Evolutionary conservation across 2,888 invertebrate species (phyloP), one percentile per base, ranked within the genome.

Genomic region (Dione juno): DNA sequence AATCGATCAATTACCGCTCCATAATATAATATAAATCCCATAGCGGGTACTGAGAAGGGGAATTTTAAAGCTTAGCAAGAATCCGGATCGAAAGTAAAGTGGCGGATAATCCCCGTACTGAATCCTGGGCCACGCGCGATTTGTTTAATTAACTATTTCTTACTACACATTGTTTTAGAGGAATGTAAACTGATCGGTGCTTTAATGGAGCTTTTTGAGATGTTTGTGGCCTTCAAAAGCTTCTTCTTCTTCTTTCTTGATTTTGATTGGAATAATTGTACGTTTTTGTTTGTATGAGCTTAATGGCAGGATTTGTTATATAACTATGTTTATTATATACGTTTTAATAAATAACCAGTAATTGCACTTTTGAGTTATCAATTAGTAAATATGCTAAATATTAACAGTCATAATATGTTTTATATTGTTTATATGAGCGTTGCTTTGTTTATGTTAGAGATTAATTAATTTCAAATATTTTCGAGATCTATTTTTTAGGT

Each of bases 91-190:
- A 37, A 57, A 74, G 75, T 73, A 73, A 77, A 75, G 71, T 77
- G 78, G 77, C 65, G 72, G 76, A 69, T 83, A 83, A 82, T 82
- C 82, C 81, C 66, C 73, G 68, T 70, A 69, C 67, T 71, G 73
- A 72, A 74, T 75, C 77, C 78, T 74, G 75, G 77, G 77, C 78
- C 84, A 84, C 83, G 85, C 84, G 82, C 83, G 84, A 75, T 81
- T 78, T 80, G 80, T 83, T 82, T 84, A 83, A 85, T 83, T 81
- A 84, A 80, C 80, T 79, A 78, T 80, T 79, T 77, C 76, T 72
- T 73, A 66, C 69, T 66, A 53, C 21, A 67, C 74, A 75, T 74
- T 77, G 79, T 79, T 77, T 77, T 65, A 69, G 69, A 53, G 73
- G 73, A 73, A 69, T 69, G 67, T 64, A 64, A 69, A 64, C 63